Evolutionary conservation across 2,888 invertebrate species (phyloP).

Genomic region (Nomada ruficornis): DNA sequence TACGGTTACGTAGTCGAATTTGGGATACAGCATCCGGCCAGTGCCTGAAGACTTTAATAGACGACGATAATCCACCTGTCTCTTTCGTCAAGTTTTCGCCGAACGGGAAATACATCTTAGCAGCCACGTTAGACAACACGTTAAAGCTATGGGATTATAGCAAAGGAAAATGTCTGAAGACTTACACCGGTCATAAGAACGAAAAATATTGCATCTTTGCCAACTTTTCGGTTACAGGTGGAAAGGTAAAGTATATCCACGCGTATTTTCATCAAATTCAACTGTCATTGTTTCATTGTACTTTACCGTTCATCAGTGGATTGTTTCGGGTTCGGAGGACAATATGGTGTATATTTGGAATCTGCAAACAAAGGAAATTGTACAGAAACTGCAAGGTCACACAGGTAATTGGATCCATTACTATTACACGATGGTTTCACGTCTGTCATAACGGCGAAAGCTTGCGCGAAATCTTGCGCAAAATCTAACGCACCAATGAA

Average conservation of each 20-base stretch:
- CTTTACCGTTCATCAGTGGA: constrained; percentile 90
- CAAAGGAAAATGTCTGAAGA: constrained; percentile 99
- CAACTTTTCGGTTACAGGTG: constrained; percentile 99
- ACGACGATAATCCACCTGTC: constrained; percentile 99
- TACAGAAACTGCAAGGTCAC: constrained; percentile 98
- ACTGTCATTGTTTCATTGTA: neutral
- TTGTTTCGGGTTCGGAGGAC: constrained; percentile 99
- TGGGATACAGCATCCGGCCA: constrained; percentile 99
- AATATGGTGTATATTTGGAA: constrained; percentile 99
- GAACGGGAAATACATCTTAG: constrained; percentile 99
- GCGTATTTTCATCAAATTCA: neutral
- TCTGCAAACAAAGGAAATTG: constrained; percentile 99
- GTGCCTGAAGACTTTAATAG: constrained; percentile 99
- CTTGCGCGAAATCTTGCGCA: neutral
- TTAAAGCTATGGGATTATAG: constrained; percentile 99
- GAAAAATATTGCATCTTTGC: constrained; percentile 99
- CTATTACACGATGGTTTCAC: neutral
- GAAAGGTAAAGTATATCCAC: constrained; percentile 90
- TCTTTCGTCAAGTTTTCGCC: constrained; percentile 99
- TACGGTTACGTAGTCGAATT: constrained; percentile 91
- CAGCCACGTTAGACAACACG: constrained; percentile 99
- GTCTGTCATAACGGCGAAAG: neutral
- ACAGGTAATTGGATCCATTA: constrained; percentile 88
- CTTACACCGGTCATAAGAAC: constrained; percentile 99
- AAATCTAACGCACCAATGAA: neutral